A percentile compares a stretch with the other conserved stretches of the same genome.
phyloP scores from a whole-genome alignment of 2,888 invertebrate genomes.

The Shargacucullia verbasci region DNA sequence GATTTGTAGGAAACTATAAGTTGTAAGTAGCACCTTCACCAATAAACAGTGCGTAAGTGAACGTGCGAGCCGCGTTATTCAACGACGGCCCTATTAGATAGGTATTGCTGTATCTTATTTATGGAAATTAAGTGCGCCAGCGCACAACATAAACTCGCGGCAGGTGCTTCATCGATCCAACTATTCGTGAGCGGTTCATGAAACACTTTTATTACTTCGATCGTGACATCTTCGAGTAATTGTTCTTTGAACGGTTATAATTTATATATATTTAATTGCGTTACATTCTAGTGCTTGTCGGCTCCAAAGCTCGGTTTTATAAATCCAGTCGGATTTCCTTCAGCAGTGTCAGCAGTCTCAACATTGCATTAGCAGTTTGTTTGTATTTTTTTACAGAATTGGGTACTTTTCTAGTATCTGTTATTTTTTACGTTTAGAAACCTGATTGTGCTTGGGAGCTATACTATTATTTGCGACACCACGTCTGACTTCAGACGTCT shows the following conservation, averaged over 20 bases:
- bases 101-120: constrained; percentile 59
- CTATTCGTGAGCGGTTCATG: constrained; percentile 45
- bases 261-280: constrained; percentile 33
- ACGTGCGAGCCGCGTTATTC: constrained; percentile 41
- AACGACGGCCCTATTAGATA: constrained; percentile 56
- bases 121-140: constrained; percentile 56
- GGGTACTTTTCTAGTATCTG: constrained; percentile 9
- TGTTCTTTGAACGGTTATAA: constrained; percentile 40
- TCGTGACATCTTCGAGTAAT: constrained; percentile 46
- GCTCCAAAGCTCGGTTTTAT: constrained; percentile 15
- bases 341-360: constrained; percentile 12
- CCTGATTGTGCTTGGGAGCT: background rate
- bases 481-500: constrained; percentile 10
- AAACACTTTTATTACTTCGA: constrained; percentile 52
- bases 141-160: constrained; percentile 60
- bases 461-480: background rate
- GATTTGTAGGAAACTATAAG: constrained; percentile 49
- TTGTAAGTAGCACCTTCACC: constrained; percentile 42
- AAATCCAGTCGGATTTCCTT: constrained; percentile 9
- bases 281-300: constrained; percentile 15
- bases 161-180: constrained; percentile 62
- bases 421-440: background rate
- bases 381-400: constrained; percentile 1
- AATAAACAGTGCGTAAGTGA: constrained; percentile 55
- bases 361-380: background rate